phyloP scores from a whole-genome alignment of 2,888 invertebrate genomes.

The Orthonevra nobilis region DNA sequence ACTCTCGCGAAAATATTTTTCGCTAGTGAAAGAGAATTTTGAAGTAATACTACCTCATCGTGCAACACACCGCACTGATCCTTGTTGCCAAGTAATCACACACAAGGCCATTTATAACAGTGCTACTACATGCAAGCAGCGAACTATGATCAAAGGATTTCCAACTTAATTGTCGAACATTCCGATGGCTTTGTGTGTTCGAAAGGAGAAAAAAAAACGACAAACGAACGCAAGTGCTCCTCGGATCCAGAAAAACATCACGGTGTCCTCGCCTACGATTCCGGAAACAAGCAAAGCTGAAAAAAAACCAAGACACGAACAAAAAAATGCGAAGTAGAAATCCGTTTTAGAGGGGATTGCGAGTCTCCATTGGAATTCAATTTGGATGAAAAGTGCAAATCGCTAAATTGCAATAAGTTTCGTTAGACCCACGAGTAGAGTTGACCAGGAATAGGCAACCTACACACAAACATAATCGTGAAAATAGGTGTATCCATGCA shows the following conservation, averaged over 20 bases:
- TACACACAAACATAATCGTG: background rate
- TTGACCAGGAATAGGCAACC: background rate
- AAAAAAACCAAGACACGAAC: conserved; percentile 10
- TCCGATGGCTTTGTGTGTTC: conserved; percentile 36
- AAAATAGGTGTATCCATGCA: background rate
- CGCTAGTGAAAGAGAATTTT: conserved; percentile 9
- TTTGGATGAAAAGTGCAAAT: conserved; percentile 47
- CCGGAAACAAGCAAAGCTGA: background rate
- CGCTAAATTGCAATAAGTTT: conserved; percentile 49
- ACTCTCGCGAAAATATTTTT: background rate
- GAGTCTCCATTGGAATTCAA: conserved; percentile 54
- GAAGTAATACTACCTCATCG: background rate
- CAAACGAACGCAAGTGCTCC: background rate
- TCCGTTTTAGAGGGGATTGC: conserved; percentile 24
- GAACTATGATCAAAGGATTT: conserved; percentile 46
- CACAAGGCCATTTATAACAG: conserved; percentile 23
- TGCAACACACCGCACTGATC: background rate
- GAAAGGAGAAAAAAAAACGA: conserved; percentile 2
- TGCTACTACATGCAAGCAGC: conserved; percentile 20
- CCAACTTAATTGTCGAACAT: conserved; percentile 56
- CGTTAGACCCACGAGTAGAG: conserved; percentile 18
- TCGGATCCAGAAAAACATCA: background rate
- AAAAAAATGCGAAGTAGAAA: background rate
- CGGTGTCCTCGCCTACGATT: conserved; percentile 11
- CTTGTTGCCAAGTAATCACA: conserved; percentile 9